Evolutionary conservation across 2,113 vertebrate species (phyloP).

Genomic region (Martes martes): DNA sequence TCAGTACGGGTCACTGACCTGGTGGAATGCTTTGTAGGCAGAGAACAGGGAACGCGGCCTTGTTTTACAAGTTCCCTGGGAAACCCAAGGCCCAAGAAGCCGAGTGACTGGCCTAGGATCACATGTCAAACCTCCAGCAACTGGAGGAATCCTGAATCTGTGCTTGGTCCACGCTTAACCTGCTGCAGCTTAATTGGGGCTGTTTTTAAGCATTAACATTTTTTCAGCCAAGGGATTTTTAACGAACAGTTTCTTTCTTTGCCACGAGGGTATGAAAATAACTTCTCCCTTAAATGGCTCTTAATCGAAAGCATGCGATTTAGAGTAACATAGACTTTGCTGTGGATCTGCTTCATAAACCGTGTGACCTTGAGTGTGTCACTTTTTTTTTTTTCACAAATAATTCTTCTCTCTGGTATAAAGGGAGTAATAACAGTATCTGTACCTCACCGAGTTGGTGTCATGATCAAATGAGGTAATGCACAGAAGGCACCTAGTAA

Average conservation of each 20-base stretch:
- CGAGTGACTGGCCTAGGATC: slow-evolving; percentile 11
- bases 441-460: not conserved
- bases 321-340: not conserved
- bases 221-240: slow-evolving; percentile 57
- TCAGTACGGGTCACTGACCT: slow-evolving; percentile 20
- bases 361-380: slow-evolving; percentile 22
- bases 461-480: not conserved
- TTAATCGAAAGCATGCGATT: slow-evolving; percentile 35
- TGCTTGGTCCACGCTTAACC: slow-evolving; percentile 47
- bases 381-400: not conserved
- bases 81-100: not conserved
- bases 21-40: slow-evolving; percentile 37
- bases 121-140: slow-evolving; percentile 39
- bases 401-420: not conserved
- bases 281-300: slow-evolving; percentile 24
- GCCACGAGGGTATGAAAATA: slow-evolving; percentile 38
- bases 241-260: slow-evolving; percentile 62
- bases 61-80: slow-evolving; percentile 50
- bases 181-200: slow-evolving; percentile 22
- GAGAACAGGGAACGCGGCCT: not conserved
- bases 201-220: slow-evolving; percentile 64
- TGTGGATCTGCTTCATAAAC: slow-evolving; percentile 2
- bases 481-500: not conserved
- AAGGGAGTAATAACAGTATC: not conserved
- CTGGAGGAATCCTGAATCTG: slow-evolving; percentile 33